These are phyloP conservation scores for Ophiodon elongatus DNA, from an alignment of 2,113 vertebrate species.

Conservation along the genomic window DNA sequence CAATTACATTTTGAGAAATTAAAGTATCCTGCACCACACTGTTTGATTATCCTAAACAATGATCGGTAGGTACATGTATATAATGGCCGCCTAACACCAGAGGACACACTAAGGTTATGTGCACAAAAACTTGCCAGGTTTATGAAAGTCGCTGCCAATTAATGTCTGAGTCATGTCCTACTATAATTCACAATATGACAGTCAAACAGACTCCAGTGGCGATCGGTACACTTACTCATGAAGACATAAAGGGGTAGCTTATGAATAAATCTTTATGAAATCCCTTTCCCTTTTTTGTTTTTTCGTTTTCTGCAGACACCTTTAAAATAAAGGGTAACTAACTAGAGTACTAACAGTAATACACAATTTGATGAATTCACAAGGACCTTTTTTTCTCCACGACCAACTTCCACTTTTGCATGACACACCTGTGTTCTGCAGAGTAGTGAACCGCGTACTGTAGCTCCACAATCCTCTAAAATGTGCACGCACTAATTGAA, in stretches of 20 bases:
- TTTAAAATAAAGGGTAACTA: not conserved
- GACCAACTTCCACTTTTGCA: not conserved
- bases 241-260: not conserved
- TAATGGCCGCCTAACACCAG: too few species aligned
- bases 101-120: not conserved
- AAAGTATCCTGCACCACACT: not conserved
- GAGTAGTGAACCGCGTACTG: not conserved
- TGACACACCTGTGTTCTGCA: not conserved
- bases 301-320: not conserved
- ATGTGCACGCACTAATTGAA: not conserved
- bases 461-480: not conserved
- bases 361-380: not conserved
- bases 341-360: not conserved
- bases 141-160: not conserved
- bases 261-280: not conserved
- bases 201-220: not conserved
- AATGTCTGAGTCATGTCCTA: not conserved
- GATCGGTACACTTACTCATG: not conserved
- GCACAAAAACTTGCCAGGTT: conserved; percentile 1
- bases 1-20: conserved; percentile 2
- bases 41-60: not conserved
- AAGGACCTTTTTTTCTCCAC: not conserved
- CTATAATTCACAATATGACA: not conserved
- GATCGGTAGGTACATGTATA: not conserved
- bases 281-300: too few species aligned